Evolutionary conservation across 2,888 invertebrate species (phyloP).

Genomic region (Mimachlamys varia): DNA sequence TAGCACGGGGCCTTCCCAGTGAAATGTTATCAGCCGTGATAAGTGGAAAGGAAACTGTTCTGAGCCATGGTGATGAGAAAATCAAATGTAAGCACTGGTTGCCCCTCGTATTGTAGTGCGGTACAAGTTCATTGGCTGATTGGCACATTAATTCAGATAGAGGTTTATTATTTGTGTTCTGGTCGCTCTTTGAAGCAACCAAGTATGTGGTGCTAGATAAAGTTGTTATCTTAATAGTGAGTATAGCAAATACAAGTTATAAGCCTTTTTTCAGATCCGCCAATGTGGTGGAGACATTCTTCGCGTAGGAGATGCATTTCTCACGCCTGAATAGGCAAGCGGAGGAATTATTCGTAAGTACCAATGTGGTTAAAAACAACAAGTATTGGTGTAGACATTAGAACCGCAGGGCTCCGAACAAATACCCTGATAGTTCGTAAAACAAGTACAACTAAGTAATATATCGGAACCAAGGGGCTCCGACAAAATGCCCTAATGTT

Average conservation of each 20-base stretch:
- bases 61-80: conserved; percentile 42
- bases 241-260: conserved; percentile 19
- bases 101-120: conserved; percentile 41
- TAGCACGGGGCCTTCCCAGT: background rate
- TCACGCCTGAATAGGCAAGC: conserved; percentile 24
- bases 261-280: conserved; percentile 22
- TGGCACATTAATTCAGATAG: conserved; percentile 40
- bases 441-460: no score
- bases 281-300: background rate
- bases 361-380: background rate
- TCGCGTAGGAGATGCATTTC: background rate
- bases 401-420: background rate
- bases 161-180: conserved; percentile 41
- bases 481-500: no score
- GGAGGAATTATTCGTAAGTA: background rate
- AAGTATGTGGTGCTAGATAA: conserved; percentile 35
- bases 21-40: conserved; percentile 19
- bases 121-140: conserved; percentile 47
- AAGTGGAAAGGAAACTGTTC: conserved; percentile 28
- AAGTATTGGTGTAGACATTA: background rate
- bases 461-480: no score
- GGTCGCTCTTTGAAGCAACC: conserved; percentile 43
- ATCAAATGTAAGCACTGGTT: conserved; percentile 47
- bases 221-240: conserved; percentile 31
- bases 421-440: background rate